Percentiles rank a stretch among this genome's conserved stretches.
phyloP scores from a whole-genome alignment of 2,797 vertebrate genomes.

The Darevskia mixta region DNA sequence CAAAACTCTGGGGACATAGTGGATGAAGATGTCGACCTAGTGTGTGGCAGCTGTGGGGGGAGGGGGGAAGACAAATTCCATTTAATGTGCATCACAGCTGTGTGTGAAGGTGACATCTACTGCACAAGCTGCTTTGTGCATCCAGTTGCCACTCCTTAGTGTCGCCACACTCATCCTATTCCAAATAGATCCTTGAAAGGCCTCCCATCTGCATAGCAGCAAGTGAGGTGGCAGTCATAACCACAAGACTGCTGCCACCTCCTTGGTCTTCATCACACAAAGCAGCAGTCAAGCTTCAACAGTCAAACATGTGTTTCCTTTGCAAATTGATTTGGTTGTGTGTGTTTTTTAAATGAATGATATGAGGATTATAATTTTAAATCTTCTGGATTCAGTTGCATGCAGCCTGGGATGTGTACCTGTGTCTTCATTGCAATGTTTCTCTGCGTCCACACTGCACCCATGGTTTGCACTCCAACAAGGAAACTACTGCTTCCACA shows the following conservation, averaged over 20 bases:
- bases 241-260: rapidly evolving
- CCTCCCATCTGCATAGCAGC: not conserved
- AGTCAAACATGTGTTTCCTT: not conserved
- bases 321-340: not conserved
- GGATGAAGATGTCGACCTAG: too few relatives aligned
- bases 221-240: conserved; percentile 49
- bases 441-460: not conserved
- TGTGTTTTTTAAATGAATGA: not conserved
- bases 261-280: conserved; percentile 27
- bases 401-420: not conserved
- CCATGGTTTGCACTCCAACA: not conserved
- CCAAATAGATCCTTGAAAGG: conserved; percentile 4
- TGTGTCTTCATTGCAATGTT: rapidly evolving
- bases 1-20: too few relatives aligned
- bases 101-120: conserved; percentile 60
- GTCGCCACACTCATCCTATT: not conserved
- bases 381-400: not conserved
- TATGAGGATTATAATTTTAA: not conserved
- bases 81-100: conserved; percentile 35
- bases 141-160: conserved; percentile 48
- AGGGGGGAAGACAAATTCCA: too few relatives aligned
- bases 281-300: not conserved
- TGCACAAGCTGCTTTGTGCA: conserved; percentile 51
- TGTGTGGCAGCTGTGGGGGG: too few relatives aligned
- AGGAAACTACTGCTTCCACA: not conserved